Evolutionary conservation across 2,113 vertebrate species (phyloP).

Genomic region (Taurulus bubalis): DNA sequence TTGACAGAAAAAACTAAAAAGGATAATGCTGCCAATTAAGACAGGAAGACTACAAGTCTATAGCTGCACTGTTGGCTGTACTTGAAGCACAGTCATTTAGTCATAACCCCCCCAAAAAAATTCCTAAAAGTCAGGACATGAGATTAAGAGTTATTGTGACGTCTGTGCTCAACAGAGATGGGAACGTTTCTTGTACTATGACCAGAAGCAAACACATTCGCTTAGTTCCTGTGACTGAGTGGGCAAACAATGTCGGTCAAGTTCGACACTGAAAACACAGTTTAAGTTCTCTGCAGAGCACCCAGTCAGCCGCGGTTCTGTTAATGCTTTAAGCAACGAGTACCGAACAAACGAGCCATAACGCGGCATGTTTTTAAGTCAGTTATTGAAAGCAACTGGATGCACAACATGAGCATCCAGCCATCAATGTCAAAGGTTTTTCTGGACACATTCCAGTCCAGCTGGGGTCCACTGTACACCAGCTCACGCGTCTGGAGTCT

Average conservation of each 20-base stretch:
- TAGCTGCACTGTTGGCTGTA: not conserved
- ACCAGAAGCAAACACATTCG: slow-evolving; percentile 13
- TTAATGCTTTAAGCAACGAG: not conserved
- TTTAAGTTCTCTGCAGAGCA: not conserved
- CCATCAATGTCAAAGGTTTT: slow-evolving; percentile 46
- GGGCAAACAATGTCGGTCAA: not conserved
- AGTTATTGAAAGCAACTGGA: slow-evolving; percentile 36
- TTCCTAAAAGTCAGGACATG: not conserved
- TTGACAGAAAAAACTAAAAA: not conserved
- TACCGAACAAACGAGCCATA: slow-evolving; percentile 29
- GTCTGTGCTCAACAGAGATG: not conserved
- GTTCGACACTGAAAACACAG: not conserved
- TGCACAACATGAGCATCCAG: not conserved
- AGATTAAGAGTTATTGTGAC: not conserved
- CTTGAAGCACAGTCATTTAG: not conserved
- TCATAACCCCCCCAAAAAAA: not conserved
- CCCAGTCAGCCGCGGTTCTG: not conserved
- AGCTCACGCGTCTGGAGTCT: slow-evolving; percentile 42
- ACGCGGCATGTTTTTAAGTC: slow-evolving; percentile 36
- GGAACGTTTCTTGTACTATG: not conserved
- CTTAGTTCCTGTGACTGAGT: not conserved
- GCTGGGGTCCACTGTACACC: slow-evolving; percentile 2
- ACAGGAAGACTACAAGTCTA: no score
- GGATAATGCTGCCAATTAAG: not conserved
- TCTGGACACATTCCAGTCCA: slow-evolving; percentile 37